These are phyloP conservation scores for Fundulus diaphanus DNA, from an alignment of 2,797 vertebrate genomes.

Conservation along the genomic window DNA sequence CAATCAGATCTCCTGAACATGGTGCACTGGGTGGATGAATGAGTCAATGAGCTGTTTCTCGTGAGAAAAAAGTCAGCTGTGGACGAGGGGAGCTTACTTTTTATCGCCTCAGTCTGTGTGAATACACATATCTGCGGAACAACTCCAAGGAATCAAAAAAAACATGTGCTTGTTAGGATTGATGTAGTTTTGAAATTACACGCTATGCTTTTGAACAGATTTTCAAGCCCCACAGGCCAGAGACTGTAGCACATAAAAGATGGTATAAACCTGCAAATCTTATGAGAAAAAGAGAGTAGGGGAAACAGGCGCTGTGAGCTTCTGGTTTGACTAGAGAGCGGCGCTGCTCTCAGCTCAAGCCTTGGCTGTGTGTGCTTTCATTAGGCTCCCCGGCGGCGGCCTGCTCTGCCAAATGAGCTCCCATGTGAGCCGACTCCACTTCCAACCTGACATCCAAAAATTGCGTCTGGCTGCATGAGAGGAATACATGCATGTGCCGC, in stretches of 20 bases:
- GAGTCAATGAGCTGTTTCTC: slow-evolving; percentile 11
- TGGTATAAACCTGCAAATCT: slow-evolving; percentile 33
- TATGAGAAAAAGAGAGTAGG: slow-evolving; percentile 24
- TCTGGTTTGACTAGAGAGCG: slow-evolving; percentile 42
- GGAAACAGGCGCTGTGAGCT: slow-evolving; percentile 29
- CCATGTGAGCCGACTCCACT: slow-evolving; percentile 63
- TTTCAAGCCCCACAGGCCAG: slow-evolving; percentile 25
- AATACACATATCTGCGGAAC: slow-evolving; percentile 26
- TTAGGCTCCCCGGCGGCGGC: slow-evolving; percentile 68
- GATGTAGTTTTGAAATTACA: slow-evolving; percentile 43
- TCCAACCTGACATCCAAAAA: slow-evolving; percentile 57
- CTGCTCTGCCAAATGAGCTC: slow-evolving; percentile 76
- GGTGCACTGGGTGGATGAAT: slow-evolving; percentile 19
- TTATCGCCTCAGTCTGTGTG: slow-evolving; percentile 11
- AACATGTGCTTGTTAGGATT: slow-evolving; percentile 21
- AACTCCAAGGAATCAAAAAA: slow-evolving; percentile 14
- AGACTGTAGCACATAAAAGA: slow-evolving; percentile 34
- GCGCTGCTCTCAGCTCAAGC: slow-evolving; percentile 53
- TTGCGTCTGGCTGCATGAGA: slow-evolving; percentile 52
- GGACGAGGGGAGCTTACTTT: slow-evolving; percentile 15
- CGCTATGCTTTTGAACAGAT: slow-evolving; percentile 28
- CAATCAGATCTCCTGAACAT: slow-evolving; percentile 7
- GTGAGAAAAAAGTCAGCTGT: slow-evolving; percentile 7
- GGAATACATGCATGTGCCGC: slow-evolving; percentile 44
- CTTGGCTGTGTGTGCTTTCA: slow-evolving; percentile 70